A percentile compares a stretch with the other conserved stretches of the same genome.
phyloP scores from a whole-genome alignment of 2,797 vertebrate genomes.

The Gastrophryne carolinensis region DNA sequence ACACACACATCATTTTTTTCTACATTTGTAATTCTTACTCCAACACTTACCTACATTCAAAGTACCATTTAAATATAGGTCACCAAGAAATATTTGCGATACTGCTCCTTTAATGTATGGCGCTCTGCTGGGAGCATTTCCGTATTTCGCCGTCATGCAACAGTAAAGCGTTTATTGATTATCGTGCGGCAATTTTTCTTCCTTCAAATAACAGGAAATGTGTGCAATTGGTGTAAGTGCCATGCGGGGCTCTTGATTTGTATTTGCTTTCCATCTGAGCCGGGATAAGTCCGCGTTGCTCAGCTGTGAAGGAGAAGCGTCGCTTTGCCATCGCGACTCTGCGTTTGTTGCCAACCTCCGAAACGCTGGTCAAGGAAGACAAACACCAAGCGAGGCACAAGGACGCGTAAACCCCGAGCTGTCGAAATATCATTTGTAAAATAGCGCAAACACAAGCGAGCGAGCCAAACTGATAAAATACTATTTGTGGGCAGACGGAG shows the following conservation, averaged over 20 bases:
- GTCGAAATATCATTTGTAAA: slow-evolving; percentile 19
- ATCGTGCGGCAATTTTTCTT: slow-evolving; percentile 19
- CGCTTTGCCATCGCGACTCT: slow-evolving; percentile 40
- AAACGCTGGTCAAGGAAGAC: background rate
- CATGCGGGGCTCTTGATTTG: background rate
- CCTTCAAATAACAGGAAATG: slow-evolving; percentile 24
- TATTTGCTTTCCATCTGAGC: slow-evolving; percentile 43
- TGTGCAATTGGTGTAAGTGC: slow-evolving; percentile 15
- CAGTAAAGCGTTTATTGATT: background rate
- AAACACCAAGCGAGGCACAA: slow-evolving; percentile 33
- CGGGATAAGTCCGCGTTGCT: slow-evolving; percentile 22
- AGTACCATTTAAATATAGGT: too few relatives aligned
- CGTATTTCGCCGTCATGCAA: too few relatives aligned
- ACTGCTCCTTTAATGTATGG: too few relatives aligned
- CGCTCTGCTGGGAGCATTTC: too few relatives aligned
- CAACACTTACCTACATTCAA: too few relatives aligned
- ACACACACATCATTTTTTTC: too few relatives aligned
- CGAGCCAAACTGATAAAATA: background rate
- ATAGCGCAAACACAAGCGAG: background rate
- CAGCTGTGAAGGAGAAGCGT: slow-evolving; percentile 13
- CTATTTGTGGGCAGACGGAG: too few relatives aligned
- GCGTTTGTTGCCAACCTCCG: slow-evolving; percentile 23
- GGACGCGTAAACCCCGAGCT: background rate
- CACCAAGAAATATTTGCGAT: too few relatives aligned
- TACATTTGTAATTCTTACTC: too few relatives aligned